Base-by-base conservation (phyloP, 2,797 vertebrate species). In the Leucoraja ocellata region DNA sequence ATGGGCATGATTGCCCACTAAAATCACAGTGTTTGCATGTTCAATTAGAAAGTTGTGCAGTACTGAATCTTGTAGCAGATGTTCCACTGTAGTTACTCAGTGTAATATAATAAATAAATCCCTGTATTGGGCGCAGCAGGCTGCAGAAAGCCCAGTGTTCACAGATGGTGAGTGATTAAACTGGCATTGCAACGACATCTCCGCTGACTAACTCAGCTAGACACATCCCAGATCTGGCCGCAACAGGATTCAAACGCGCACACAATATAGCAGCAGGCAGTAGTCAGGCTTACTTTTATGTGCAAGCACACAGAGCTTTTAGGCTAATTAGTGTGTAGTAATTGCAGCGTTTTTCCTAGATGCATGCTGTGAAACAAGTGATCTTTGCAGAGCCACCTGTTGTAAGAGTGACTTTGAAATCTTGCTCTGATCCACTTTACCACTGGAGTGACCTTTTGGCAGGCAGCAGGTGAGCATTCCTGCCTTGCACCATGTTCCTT, bases 31-130 rank as follows among this genome's bases (percentile, higher is more conserved):
- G 94, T 96, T 94, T 96, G 94, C 95, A 96, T 96, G 96, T 96
- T 96, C 96, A 96, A 96, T 97, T 96, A 96, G 95, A 94, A 94
- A 93, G 93, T 94, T 74, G 94, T 95, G 94, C 94, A 94, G 94
- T 95, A 94, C 94, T 93, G 94, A 94, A 95, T 95, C 94, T 93
- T 80, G 95, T 93, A 95, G 96, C 96, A 97, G 96, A 95, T 96
- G 96, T 95, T 96, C 95, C 95, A 94, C 93, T 95, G 95, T 96
- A 95, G 96, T 95, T 96, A 95, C 95, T 94, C 93, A 95, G 95
- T 96, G 95, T 96, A 97, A 96, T 95, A 94, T 95, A 95, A 97
- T 96, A 97, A 96, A 96, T 96, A 97, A 96, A 96, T 96, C 95
- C 94, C 96, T 96, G 96, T 96, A 97, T 95, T 96, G 95, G 95